Conservation (phyloP, 2,797 vertebrate species). For the Setipinna tenuifilis region DNA sequence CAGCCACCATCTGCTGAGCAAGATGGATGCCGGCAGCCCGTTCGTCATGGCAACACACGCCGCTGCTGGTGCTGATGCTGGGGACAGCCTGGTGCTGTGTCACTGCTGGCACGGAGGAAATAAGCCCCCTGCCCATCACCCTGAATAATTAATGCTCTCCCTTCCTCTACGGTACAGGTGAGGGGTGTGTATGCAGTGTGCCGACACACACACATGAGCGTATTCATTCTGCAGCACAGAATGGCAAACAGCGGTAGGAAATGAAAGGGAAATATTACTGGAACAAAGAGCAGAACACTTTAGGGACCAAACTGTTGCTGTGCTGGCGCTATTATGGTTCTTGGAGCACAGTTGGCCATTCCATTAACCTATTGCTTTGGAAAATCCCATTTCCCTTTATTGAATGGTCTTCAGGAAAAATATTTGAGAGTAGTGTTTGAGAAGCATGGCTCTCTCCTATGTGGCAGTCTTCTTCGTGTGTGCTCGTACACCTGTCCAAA, state of each 20-base stretch:
- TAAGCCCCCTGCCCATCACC: not conserved
- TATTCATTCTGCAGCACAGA: not conserved
- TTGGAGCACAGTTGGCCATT: not conserved
- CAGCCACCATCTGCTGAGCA: not conserved
- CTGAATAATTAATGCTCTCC: not conserved
- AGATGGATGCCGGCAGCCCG: not conserved
- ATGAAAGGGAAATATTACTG: not conserved
- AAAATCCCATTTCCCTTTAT: not conserved
- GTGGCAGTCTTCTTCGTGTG: too few species aligned
- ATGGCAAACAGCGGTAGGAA: not conserved
- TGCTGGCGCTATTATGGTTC: not conserved
- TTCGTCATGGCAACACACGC: constrained; percentile 9
- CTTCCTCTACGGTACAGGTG: not conserved
- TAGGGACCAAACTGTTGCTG: not conserved
- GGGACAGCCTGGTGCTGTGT: not conserved
- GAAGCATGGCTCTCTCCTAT: too few species aligned
- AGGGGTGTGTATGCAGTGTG: not conserved
- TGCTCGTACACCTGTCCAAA: too few species aligned
- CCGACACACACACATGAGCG: not conserved
- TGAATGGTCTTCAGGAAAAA: not conserved
- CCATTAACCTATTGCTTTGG: not conserved
- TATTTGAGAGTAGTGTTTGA: not conserved
- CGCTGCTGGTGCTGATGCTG: not conserved
- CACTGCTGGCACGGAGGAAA: not conserved
- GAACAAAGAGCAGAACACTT: not conserved